Evolutionary conservation across 1,140 invertebrate species (phyloP).

Genomic region (Brachionus asplanchnoidis): DNA sequence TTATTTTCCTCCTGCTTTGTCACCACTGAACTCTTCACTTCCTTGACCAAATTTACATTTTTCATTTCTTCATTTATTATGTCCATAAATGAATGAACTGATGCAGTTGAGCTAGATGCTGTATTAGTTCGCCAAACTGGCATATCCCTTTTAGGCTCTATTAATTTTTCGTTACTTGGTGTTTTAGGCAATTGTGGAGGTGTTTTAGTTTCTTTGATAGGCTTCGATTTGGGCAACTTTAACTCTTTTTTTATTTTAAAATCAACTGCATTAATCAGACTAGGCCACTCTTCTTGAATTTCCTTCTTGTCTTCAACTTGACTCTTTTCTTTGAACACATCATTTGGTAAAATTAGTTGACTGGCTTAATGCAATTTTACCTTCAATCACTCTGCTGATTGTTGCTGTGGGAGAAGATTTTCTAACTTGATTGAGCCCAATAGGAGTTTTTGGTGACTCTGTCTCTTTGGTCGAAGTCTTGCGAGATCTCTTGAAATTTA

Average conservation of each 20-base stretch:
- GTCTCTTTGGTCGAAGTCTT: not conserved
- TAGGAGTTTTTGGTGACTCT: not conserved
- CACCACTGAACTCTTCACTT: not conserved
- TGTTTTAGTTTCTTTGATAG: not conserved
- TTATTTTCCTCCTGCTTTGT: not conserved
- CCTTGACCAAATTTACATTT: not conserved
- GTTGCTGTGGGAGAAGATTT: not conserved
- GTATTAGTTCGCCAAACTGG: not conserved
- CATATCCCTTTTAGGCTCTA: not conserved
- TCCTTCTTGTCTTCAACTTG: not conserved
- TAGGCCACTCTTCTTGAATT: not conserved
- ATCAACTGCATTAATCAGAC: not conserved
- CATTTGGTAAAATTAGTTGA: not conserved
- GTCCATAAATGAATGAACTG: not conserved
- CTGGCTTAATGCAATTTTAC: not conserved
- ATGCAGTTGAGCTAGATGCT: not conserved
- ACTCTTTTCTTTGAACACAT: not conserved
- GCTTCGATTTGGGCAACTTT: not conserved
- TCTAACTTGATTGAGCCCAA: not conserved
- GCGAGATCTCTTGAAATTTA: not conserved
- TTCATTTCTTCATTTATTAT: conserved; percentile 34
- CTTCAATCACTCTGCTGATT: not conserved
- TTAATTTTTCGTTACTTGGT: not conserved
- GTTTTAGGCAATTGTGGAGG: not conserved
- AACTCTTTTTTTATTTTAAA: not conserved